phyloP scores from a whole-genome alignment of 2,888 invertebrate species.

The Tenodera sinensis region DNA sequence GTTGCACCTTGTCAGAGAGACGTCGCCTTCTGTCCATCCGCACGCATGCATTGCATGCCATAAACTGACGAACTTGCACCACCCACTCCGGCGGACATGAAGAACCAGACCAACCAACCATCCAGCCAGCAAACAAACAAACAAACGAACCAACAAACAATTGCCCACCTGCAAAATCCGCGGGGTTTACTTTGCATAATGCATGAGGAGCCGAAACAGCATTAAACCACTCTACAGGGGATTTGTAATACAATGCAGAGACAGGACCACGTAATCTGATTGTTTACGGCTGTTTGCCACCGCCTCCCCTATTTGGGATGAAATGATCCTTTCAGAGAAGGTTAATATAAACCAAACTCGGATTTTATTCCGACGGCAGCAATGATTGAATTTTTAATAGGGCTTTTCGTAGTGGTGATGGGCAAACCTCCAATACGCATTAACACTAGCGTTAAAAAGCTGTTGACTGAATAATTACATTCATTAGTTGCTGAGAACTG shows the following conservation, averaged over 20 bases:
- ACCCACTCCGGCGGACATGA: background rate
- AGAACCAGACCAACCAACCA: background rate
- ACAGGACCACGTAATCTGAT: background rate
- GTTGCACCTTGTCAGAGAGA: background rate
- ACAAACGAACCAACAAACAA: background rate
- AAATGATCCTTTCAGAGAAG: background rate
- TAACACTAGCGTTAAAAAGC: too few relatives aligned
- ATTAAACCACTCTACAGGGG: background rate
- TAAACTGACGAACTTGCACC: background rate
- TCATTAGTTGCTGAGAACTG: background rate
- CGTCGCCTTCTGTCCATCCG: background rate
- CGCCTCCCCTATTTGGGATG: background rate
- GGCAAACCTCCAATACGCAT: too few relatives aligned
- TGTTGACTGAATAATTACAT: background rate
- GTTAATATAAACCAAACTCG: background rate
- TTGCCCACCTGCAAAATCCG: background rate
- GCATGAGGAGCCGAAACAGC: background rate
- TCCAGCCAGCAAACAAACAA: too few relatives aligned
- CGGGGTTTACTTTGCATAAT: background rate
- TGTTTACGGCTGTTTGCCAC: background rate
- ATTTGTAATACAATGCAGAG: background rate
- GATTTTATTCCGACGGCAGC: background rate
- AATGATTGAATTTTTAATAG: background rate
- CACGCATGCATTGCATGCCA: background rate
- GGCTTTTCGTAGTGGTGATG: background rate